phyloP scores from a whole-genome alignment of 2,797 vertebrate species.

The Aplochiton taeniatus region DNA sequence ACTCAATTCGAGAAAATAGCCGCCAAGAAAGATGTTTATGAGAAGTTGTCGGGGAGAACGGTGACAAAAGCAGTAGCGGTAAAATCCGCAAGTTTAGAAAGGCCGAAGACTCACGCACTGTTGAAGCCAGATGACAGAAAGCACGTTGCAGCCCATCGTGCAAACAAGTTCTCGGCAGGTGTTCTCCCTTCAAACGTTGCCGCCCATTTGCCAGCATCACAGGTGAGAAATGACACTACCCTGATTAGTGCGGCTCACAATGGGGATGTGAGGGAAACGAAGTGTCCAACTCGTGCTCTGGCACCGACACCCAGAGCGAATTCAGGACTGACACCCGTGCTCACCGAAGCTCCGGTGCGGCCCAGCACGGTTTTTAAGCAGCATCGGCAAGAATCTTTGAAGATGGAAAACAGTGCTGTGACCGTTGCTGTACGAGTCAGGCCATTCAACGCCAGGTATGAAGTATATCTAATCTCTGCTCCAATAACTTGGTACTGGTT shows the following conservation, averaged over 20 bases:
- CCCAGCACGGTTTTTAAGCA: conserved; percentile 38
- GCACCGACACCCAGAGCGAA: neutral
- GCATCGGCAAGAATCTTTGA: conserved; percentile 62
- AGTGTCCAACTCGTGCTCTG: conserved; percentile 16
- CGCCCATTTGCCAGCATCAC: conserved; percentile 19
- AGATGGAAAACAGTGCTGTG: conserved; percentile 88
- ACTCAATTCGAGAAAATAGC: conserved; percentile 63
- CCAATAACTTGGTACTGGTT: neutral
- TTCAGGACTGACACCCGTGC: conserved; percentile 4
- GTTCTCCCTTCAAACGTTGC: conserved; percentile 29
- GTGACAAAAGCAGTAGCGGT: conserved; percentile 31
- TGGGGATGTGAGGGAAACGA: conserved; percentile 32
- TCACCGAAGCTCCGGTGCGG: conserved; percentile 23
- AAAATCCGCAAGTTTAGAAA: conserved; percentile 65
- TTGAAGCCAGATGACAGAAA: conserved; percentile 27
- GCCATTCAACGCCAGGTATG: conserved; percentile 88
- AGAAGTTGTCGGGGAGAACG: conserved; percentile 63
- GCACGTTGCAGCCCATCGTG: conserved; percentile 37
- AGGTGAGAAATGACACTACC: conserved; percentile 41
- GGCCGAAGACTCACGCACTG: conserved; percentile 53
- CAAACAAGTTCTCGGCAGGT: conserved; percentile 21
- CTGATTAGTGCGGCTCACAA: conserved; percentile 25
- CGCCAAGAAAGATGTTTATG: conserved; percentile 64
- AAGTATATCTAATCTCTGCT: neutral
- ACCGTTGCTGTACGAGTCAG: conserved; percentile 89